Conservation (phyloP, 2,888 invertebrate species). For the Girardia tigrina region DNA sequence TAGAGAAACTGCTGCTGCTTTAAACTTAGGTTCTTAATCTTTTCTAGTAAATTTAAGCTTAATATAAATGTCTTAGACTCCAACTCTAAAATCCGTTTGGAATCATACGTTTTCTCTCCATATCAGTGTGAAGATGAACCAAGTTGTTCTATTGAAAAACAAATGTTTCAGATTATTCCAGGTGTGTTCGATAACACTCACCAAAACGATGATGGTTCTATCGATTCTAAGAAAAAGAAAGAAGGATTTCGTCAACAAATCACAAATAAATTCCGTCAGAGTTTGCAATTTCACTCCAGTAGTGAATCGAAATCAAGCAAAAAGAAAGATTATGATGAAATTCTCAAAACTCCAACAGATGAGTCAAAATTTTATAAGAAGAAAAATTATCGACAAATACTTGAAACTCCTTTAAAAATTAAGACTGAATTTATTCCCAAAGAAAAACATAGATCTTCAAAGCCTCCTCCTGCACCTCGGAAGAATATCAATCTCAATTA, state of each 20-base stretch:
- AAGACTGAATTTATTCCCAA: neutral
- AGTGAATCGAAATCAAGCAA: neutral
- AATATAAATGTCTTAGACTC: neutral
- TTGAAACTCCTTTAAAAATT: neutral
- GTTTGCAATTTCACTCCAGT: neutral
- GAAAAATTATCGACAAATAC: neutral
- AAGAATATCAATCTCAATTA: neutral
- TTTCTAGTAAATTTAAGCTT: neutral
- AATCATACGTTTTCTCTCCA: neutral
- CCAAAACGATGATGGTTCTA: neutral
- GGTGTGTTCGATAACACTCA: neutral
- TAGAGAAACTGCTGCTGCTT: neutral
- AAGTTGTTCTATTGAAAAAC: neutral
- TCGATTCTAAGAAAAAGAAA: neutral
- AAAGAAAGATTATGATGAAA: neutral
- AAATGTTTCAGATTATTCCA: neutral
- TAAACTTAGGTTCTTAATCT: neutral
- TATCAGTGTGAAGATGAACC: neutral
- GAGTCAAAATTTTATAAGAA: neutral
- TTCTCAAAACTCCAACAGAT: neutral
- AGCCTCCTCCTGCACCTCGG: neutral
- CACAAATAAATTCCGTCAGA: neutral
- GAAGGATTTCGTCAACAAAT: conserved; percentile 5
- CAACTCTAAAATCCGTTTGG: neutral
- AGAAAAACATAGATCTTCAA: neutral